phyloP scores from a whole-genome alignment of 2,888 invertebrate species.

The Meliscaeva auricollis region DNA sequence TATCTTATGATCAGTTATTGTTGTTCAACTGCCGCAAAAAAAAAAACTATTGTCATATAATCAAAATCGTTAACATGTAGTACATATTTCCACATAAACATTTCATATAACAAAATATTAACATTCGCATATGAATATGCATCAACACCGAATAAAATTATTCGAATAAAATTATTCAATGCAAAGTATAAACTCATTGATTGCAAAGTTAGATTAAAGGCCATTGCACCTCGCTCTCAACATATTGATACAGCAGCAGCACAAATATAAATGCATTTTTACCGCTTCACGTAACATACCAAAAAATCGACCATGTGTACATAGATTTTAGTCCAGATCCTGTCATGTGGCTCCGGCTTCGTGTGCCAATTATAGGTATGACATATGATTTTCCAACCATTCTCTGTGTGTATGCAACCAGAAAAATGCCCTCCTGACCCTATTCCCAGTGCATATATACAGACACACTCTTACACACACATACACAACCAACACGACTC shows the following conservation, averaged over 20 bases:
- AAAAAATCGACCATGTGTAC: constrained; percentile 61
- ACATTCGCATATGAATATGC: background rate
- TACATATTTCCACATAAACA: background rate
- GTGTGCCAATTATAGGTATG: constrained; percentile 74
- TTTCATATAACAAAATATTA: background rate
- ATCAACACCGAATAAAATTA: background rate
- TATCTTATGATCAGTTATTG: no score
- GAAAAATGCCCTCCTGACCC: constrained; percentile 69
- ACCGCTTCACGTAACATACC: constrained; percentile 31
- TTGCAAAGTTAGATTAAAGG: constrained; percentile 56
- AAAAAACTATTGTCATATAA: background rate
- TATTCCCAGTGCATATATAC: constrained; percentile 42
- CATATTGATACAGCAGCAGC: background rate
- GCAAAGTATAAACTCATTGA: constrained; percentile 5
- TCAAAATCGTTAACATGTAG: background rate
- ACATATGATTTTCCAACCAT: constrained; percentile 60
- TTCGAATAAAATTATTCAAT: background rate
- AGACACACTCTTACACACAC: background rate
- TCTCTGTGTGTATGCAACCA: constrained; percentile 48
- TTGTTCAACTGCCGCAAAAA: no score
- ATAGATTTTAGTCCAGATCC: constrained; percentile 63
- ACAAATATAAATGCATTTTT: constrained; percentile 53
- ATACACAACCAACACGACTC: no score
- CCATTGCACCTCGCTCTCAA: constrained; percentile 46
- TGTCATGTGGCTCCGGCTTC: constrained; percentile 65